Evolutionary conservation across 1,140 invertebrate species (phyloP).

Genomic region (Drosophila equinoxialis): DNA sequence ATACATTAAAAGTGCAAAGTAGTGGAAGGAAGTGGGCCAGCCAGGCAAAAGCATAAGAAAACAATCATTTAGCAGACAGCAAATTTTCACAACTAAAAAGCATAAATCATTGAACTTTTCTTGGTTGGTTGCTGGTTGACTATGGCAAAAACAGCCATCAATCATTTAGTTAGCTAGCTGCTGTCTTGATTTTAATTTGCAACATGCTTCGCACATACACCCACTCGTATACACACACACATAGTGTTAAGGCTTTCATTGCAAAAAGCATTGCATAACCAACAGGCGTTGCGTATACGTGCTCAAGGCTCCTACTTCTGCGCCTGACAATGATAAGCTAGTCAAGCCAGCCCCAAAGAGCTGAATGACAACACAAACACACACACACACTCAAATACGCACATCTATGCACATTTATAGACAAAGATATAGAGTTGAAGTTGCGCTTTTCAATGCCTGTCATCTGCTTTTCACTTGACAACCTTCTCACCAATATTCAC

Average conservation of each 20-base stretch:
- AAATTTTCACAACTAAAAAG: constrained; percentile 61
- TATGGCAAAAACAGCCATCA: constrained; percentile 60
- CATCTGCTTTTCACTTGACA: constrained; percentile 11
- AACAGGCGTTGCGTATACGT: constrained; percentile 38
- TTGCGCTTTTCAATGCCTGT: constrained; percentile 50
- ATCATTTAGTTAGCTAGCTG: constrained; percentile 64
- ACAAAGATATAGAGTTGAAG: constrained; percentile 12
- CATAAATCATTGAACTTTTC: constrained; percentile 79
- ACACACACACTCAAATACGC: too few species aligned
- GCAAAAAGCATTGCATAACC: constrained; percentile 50
- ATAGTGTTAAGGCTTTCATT: constrained; percentile 19
- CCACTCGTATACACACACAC: constrained; percentile 9
- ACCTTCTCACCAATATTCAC: constrained; percentile 5
- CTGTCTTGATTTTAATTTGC: constrained; percentile 79
- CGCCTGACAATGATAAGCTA: constrained; percentile 49
- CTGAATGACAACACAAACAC: background rate
- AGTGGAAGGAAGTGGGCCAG: constrained; percentile 41
- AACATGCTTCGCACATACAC: constrained; percentile 46
- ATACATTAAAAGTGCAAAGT: constrained; percentile 79
- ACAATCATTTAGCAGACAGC: constrained; percentile 75
- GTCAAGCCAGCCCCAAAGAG: constrained; percentile 26
- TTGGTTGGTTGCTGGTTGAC: constrained; percentile 20
- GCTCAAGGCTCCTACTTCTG: constrained; percentile 51
- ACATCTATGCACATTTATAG: too few species aligned
- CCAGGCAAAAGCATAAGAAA: constrained; percentile 40